Evolutionary conservation across 2,888 invertebrate genomes (phyloP).

Genomic region (Caenorhabditis sp.): DNA sequence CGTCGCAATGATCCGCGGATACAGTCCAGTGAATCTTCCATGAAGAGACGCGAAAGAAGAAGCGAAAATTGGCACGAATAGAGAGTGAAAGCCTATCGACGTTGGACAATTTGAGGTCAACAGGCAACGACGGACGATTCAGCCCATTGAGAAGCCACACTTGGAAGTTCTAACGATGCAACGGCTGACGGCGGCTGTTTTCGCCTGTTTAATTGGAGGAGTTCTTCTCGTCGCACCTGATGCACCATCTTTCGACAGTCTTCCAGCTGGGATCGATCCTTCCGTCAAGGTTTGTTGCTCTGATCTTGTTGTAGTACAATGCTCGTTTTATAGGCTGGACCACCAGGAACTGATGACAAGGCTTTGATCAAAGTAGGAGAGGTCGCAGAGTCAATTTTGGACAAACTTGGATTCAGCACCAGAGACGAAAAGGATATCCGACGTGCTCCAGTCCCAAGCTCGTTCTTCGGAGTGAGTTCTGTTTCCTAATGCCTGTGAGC

Average conservation of each 20-base stretch:
- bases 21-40: constrained; percentile 44
- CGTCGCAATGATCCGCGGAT: constrained; percentile 47
- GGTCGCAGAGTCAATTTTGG: constrained; percentile 75
- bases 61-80: constrained; percentile 49
- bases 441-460: constrained; percentile 62
- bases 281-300: constrained; percentile 28
- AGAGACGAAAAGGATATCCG: constrained; percentile 55
- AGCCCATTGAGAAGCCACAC: constrained; percentile 57
- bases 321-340: constrained; percentile 27
- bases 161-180: constrained; percentile 56
- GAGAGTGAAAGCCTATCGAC: constrained; percentile 55
- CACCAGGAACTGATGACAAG: constrained; percentile 50
- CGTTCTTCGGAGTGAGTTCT: constrained; percentile 55
- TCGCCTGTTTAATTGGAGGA: constrained; percentile 49
- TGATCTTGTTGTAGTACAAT: too few relatives aligned
- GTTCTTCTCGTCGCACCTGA: constrained; percentile 44
- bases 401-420: constrained; percentile 72
- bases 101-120: constrained; percentile 58
- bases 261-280: constrained; percentile 52
- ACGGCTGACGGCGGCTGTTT: constrained; percentile 48
- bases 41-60: constrained; percentile 49
- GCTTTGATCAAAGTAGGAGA: constrained; percentile 71
- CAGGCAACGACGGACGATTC: constrained; percentile 38
- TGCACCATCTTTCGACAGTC: constrained; percentile 56
- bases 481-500: not conserved